phyloP scores from a whole-genome alignment of 2,888 invertebrate species.

The Eupithecia insigniata region DNA sequence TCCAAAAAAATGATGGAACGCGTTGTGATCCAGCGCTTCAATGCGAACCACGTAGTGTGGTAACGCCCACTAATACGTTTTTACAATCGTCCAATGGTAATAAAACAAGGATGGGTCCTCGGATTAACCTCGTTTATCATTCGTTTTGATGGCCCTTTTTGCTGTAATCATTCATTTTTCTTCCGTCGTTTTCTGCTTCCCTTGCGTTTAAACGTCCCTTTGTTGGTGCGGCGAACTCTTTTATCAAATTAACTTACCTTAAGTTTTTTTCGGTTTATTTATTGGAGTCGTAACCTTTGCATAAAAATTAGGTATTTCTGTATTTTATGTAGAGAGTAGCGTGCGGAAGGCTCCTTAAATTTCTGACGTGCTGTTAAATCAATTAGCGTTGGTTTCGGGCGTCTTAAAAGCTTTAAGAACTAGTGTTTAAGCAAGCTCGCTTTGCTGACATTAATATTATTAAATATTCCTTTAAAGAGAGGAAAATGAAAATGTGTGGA shows the following conservation, averaged over 20 bases:
- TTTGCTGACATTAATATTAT: constrained; percentile 36
- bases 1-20: background rate
- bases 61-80: constrained; percentile 80
- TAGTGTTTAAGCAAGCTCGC: constrained; percentile 47
- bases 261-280: constrained; percentile 51
- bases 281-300: constrained; percentile 43
- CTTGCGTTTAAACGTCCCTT: constrained; percentile 78
- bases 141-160: constrained; percentile 83
- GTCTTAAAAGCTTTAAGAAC: constrained; percentile 61
- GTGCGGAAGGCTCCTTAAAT: constrained; percentile 60
- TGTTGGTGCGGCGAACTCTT: constrained; percentile 71
- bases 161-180: constrained; percentile 84
- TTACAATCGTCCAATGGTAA: constrained; percentile 81
- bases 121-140: constrained; percentile 84
- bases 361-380: constrained; percentile 65
- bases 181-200: constrained; percentile 81
- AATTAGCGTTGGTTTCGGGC: constrained; percentile 59
- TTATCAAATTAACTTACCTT: constrained; percentile 69
- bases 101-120: constrained; percentile 80
- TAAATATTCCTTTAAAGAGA: constrained; percentile 34
- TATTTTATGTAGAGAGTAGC: constrained; percentile 57
- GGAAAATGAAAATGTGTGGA: constrained; percentile 15
- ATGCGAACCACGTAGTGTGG: constrained; percentile 38
- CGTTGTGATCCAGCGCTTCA: constrained; percentile 16
- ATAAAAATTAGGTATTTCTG: constrained; percentile 47